Evolutionary conservation across 2,888 invertebrate genomes (phyloP).

Genomic region (Drosophila eohydei): DNA sequence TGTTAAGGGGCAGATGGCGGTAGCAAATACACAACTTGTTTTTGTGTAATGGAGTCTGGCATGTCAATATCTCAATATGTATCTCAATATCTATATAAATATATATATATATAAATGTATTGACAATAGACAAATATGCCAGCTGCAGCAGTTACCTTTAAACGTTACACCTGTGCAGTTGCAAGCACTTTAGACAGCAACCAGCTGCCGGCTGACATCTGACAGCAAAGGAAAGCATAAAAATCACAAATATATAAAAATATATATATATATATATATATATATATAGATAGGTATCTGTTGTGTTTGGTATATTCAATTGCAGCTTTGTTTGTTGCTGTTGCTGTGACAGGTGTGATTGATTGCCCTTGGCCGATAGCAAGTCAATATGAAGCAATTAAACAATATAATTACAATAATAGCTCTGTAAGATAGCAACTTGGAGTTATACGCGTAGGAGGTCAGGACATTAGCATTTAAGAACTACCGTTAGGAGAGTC

Average conservation of each 20-base stretch:
- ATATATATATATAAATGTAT: neutral
- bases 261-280: neutral
- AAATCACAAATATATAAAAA: neutral
- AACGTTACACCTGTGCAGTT: slow-evolving; percentile 18
- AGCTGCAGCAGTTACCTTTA: slow-evolving; percentile 29
- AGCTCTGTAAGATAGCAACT: neutral
- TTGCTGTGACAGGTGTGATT: slow-evolving; percentile 36
- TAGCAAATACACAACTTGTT: slow-evolving; percentile 20
- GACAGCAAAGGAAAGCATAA: slow-evolving; percentile 31
- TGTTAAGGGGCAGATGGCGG: neutral
- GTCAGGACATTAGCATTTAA: slow-evolving; percentile 12
- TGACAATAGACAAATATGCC: slow-evolving; percentile 17
- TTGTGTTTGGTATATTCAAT: neutral
- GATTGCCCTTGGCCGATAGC: slow-evolving; percentile 36
- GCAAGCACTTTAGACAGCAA: slow-evolving; percentile 21
- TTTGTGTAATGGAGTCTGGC: slow-evolving; percentile 29
- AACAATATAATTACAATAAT: slow-evolving; percentile 27
- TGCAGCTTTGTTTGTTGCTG: neutral
- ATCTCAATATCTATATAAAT: neutral
- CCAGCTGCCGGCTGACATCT: slow-evolving; percentile 28
- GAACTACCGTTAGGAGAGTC: neutral
- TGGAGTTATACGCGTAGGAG: neutral
- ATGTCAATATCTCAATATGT: slow-evolving; percentile 25
- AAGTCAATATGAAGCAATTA: slow-evolving; percentile 43
- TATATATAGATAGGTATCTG: neutral